Evolutionary conservation across 2,888 invertebrate genomes (phyloP), one percentile per base, ranked within the genome.

Genomic region (Amphipoea oculea): DNA sequence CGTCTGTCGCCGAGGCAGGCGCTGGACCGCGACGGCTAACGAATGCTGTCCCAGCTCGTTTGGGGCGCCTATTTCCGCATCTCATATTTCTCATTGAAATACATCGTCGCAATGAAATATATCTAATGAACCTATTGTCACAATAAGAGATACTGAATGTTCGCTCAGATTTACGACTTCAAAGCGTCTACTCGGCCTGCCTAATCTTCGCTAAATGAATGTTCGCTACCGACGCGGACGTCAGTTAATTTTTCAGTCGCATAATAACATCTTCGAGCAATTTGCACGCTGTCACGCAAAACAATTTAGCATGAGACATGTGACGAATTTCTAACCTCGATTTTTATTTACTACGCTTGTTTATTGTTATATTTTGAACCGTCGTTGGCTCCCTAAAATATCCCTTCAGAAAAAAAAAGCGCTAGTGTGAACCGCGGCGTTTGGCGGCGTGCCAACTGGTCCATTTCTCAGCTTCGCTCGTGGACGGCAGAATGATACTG

Each of bases 381-480:
- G 86, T 82, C 89, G 90, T 88, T 82, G 88, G 89, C 90, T 89
- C 90, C 90, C 89, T 87, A 88, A 92, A 93, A 93, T 91, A 92
- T 93, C 91, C 91, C 92, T 93, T 93, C 87, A 86, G 89, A 90
- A 93, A 94, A 89, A 94, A 89, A 88, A 94, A 93, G 88, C 87
- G 86, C 82, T 89, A 85, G 88, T 90, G 91, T 93, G 90, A 92
- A 91, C 89, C 82, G 86, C 92, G 90, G 89, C 86, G 82, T 78
- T 94, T 96, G 96, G 96, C 95, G 71, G 20, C 14, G 4, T 85
- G 95, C 96, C 96, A 96, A 94, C 89, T 95, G 94, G 93, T 96
- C 93, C 95, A 95, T 96, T 95, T 96, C 95, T 94, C 91, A 93
- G 93, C 89, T 92, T 92, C 90, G 86, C 89, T 90, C 79, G 93